Evolutionary conservation across 1,140 invertebrate species (phyloP), one percentile per base, ranked within the genome.

Genomic region (Drosophila athabasca): DNA sequence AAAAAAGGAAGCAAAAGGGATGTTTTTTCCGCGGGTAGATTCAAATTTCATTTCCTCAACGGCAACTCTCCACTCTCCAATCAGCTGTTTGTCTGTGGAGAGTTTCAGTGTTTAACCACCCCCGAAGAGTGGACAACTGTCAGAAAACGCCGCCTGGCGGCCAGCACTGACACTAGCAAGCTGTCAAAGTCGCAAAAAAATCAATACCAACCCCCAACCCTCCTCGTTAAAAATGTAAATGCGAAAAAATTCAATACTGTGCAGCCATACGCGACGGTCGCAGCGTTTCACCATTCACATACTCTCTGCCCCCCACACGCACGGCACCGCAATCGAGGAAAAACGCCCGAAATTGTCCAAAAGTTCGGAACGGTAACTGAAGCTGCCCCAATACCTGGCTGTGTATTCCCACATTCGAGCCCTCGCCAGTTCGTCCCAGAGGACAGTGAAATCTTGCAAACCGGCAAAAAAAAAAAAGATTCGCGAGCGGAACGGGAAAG

Each of bases 231-330:
- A 88, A 88, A 88, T 88, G 84, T 89, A 88, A 88, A 88, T 88
- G 83, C 84, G 83, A 88, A 88, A 87, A 88, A 88, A 88, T 88
- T 89, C 83, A 88, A 88, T 88, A 88, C 84, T 88, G 67, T 89
- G 83, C 83, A 89, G 84, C 84, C 84, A 88, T 76, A 83, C 83
- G 77, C 83, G 68, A 76, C 72, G 83, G 62, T 70, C 69, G 74
- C 74, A 88, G 74, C 73, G 72, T 77, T 39, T 88, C 76, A 72
- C 53, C 67, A 64, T 61, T 77, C 49, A 60, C 49, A 75, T 72
- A 55, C 48, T 62, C 52, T 57, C 55, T 69, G 67, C 50, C 52
- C 60, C 46, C 77, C 60, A 46, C 49, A 44, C 35, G 59, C 44
- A 59, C 52, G 44, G 61, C 66, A 64, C 31, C 44, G 54, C 45